Base-by-base conservation (phyloP, 37 sponge, comb jelly and placozoan species). In the Oscarella lobularis region DNA sequence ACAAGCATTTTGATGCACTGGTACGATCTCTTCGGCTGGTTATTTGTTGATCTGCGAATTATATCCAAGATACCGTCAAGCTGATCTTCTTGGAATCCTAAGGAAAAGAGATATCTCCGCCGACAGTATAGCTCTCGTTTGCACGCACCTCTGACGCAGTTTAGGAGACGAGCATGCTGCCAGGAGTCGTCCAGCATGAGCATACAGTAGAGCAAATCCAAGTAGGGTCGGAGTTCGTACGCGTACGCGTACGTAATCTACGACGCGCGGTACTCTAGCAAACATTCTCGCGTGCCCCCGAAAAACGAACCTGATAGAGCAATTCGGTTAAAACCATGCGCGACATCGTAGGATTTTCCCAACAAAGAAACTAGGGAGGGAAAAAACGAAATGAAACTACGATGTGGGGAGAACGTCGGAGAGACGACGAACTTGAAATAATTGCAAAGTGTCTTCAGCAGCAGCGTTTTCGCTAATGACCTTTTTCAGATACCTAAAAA, bases 1-100 rank as follows among this genome's bases (percentile, higher is more conserved):
- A 90, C 83, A 35, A 87, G 54, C 73, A 87, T 82, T 76, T 90
- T 90, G 54, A 92, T 85, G 67, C 90, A 88, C 20, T 87, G 81
- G 34, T 92, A 92, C 14, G 93, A 86, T 82, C 83, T 84, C 78
- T 89, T 89, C 39, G 88, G 93, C 66, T 88, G 78, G 48, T 81
- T 82, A 27, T 67, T 66, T 55, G 83, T 85, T 36, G 83, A 73
- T 74, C 82, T 80, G 41, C 83, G 85, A 39, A 91, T 91, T 74
- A 91, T 85, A 32, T 34, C 41, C 67, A 87, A 75, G 40, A 91
- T 30, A 14, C 92, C 92, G 36, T 90, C 91, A 36, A 81, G 37
- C 38, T 76, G 82, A 4, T 88, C 76, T n/a, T 70, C 73, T 20
- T 29, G 37, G 37, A 70, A 35, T n/a, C 73, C 73, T 70, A 70